Percentiles rank a stretch among this genome's conserved stretches.
phyloP scores from a whole-genome alignment of 23 tunicate species.

The Diplosoma virens region DNA sequence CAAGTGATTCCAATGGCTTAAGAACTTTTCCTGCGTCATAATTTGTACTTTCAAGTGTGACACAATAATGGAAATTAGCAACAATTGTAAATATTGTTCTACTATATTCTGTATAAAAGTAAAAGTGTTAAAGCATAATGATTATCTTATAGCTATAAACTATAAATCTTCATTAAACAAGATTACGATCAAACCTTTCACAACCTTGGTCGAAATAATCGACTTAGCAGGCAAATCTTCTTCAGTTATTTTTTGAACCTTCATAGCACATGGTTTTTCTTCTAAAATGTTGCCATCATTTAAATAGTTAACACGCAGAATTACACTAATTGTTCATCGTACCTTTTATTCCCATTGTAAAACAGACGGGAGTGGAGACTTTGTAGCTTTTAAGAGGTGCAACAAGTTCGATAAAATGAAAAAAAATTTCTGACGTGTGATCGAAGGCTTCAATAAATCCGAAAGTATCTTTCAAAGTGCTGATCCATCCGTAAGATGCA shows the following conservation, averaged over 20 bases:
- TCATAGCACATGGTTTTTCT: slow-evolving; percentile 83
- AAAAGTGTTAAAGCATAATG: neutral
- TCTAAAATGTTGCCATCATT: slow-evolving; percentile 33
- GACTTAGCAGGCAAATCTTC: slow-evolving; percentile 34
- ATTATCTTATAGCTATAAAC: neutral
- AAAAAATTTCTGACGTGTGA: slow-evolving; percentile 86
- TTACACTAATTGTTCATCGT: neutral
- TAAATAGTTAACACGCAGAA: neutral
- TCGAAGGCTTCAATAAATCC: slow-evolving; percentile 94
- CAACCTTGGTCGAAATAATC: slow-evolving; percentile 45
- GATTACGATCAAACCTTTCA: slow-evolving; percentile 40
- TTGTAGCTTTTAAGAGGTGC: slow-evolving; percentile 67
- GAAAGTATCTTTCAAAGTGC: slow-evolving; percentile 93
- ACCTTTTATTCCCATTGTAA: slow-evolving; percentile 78
- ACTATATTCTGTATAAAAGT: too few species aligned
- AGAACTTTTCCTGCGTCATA: too few species aligned
- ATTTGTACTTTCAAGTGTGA: slow-evolving; percentile 34
- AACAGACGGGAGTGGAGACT: slow-evolving; percentile 64
- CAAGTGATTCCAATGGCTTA: slow-evolving; percentile 76
- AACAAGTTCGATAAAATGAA: slow-evolving; percentile 82
- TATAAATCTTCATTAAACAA: neutral
- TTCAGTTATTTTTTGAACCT: slow-evolving; percentile 40
- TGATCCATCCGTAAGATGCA: slow-evolving; percentile 69
- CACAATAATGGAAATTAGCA: neutral
- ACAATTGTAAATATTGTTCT: too few species aligned